These are phyloP conservation scores for Encarsia formosa DNA, from an alignment of 2,888 invertebrate species.

Conservation along the genomic window DNA sequence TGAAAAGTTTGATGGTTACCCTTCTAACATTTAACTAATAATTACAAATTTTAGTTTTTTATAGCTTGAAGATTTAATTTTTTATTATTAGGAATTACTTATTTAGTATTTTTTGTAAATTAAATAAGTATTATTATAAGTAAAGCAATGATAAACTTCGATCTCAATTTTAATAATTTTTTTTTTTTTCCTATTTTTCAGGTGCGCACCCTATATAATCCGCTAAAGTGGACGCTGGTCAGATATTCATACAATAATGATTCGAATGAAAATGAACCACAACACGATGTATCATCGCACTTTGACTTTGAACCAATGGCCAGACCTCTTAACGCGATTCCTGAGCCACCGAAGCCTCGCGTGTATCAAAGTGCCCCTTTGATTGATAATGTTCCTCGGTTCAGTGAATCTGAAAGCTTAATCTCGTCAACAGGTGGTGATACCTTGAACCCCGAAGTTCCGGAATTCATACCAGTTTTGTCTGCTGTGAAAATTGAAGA, in stretches of 20 bases:
- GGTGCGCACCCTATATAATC: slow-evolving; percentile 80
- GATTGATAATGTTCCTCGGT: slow-evolving; percentile 25
- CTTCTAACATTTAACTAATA: slow-evolving; percentile 34
- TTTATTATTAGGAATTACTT: too few relatives aligned
- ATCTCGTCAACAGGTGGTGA: slow-evolving; percentile 50
- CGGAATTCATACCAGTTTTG: slow-evolving; percentile 72
- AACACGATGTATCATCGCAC: slow-evolving; percentile 23
- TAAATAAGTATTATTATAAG: too few relatives aligned
- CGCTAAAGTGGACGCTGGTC: slow-evolving; percentile 80
- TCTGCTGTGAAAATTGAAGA: slow-evolving; percentile 25
- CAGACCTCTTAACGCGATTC: slow-evolving; percentile 63
- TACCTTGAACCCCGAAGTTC: slow-evolving; percentile 78
- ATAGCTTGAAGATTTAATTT: too few relatives aligned
- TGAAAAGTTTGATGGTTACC: slow-evolving; percentile 48
- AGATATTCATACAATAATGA: slow-evolving; percentile 32
- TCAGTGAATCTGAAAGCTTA: slow-evolving; percentile 39
- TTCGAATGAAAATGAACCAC: slow-evolving; percentile 32
- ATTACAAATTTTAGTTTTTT: neutral
- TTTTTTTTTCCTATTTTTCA: slow-evolving; percentile 42
- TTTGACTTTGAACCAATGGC: slow-evolving; percentile 57
- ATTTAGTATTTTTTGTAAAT: too few relatives aligned
- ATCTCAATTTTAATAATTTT: too few relatives aligned
- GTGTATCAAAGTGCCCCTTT: slow-evolving; percentile 4
- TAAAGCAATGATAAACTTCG: too few relatives aligned
- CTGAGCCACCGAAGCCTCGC: slow-evolving; percentile 66